Evolutionary conservation across 2,888 invertebrate species (phyloP), one percentile per base, ranked within the genome.

Genomic region (Lasius fuliginosus): DNA sequence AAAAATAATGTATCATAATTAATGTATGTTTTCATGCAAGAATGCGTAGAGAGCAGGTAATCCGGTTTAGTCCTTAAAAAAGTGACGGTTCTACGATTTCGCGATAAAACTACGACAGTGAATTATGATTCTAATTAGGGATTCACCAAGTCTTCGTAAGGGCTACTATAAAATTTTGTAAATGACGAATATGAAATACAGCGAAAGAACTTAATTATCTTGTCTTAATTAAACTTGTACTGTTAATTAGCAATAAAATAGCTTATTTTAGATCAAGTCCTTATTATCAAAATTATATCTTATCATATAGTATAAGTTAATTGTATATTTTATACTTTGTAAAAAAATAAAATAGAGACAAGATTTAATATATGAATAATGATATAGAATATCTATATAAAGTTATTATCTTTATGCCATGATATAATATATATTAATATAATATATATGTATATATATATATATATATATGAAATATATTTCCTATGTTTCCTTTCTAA

Each of bases 221-320:
- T n/a, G 1, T 49, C 2, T 33, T 49, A 30, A 69, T 49, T 46
- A 30, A 69, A 53, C 12, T 30, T 30, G n/a, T 46, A 33, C 33
- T 69, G 53, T 58, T 56, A 58, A 40, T 18, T 3, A 33, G 33
- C 62, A 33, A 18, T 30, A 8, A 62, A 62, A 33, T 62, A 15
- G 18, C 8, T 18, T 62, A 3, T 8, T 30, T 62, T 18, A 62
- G 23, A 58, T 53, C n/a, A 53, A 53, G 8, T n/a, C 2, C 9
- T n/a, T 53, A 53, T 53, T 53, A n/a, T n/a, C n/a, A 53, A 53
- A 53, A n/a, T 53, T n/a, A 53, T 53, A 53, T 53, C 53, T 18
- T 1, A 40, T 1, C 15, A 46, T 12, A 46, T 46, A 3, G 15
- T 46, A 12, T 46, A 12, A 46, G 46, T 46, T 46, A 46, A 46